Evolutionary conservation across 1,140 invertebrate species (phyloP).

Genomic region (Meloidogyne exigua): DNA sequence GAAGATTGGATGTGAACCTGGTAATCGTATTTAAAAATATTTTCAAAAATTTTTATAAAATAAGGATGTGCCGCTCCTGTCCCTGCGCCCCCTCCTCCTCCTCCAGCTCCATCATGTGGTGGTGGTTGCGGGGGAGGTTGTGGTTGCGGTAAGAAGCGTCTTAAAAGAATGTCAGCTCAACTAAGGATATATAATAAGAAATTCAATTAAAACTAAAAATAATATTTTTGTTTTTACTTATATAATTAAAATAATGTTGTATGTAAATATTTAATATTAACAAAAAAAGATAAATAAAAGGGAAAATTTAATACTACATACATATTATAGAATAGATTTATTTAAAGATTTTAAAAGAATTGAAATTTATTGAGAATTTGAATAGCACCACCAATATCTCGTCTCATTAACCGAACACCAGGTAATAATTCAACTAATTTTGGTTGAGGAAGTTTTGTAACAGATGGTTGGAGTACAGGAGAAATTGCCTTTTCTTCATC

Average conservation of each 20-base stretch:
- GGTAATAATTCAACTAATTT: slow-evolving; percentile 16
- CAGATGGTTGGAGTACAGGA: not conserved
- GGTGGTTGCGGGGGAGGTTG: not conserved
- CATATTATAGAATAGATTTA: too few relatives aligned
- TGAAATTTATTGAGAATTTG: slow-evolving; percentile 1
- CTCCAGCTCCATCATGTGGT: not conserved
- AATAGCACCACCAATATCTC: slow-evolving; percentile 7
- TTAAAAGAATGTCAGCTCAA: not conserved
- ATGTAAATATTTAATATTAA: too few relatives aligned
- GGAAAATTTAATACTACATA: too few relatives aligned
- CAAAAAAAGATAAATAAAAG: too few relatives aligned
- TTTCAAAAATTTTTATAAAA: not conserved
- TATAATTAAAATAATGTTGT: too few relatives aligned
- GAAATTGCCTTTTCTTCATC: not conserved
- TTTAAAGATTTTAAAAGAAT: not conserved
- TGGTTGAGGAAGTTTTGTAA: not conserved
- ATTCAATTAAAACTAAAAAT: not conserved
- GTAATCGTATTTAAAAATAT: not conserved
- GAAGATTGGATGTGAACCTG: slow-evolving; percentile 1
- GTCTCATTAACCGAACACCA: slow-evolving; percentile 9
- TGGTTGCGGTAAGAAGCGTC: not conserved
- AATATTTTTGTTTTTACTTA: too few relatives aligned
- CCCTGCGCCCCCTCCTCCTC: not conserved
- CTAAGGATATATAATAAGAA: not conserved
- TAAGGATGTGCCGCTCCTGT: not conserved